These are phyloP conservation scores for Syngnathus scovelli DNA, from an alignment of 2,113 vertebrate genomes.

Conservation along the genomic window DNA sequence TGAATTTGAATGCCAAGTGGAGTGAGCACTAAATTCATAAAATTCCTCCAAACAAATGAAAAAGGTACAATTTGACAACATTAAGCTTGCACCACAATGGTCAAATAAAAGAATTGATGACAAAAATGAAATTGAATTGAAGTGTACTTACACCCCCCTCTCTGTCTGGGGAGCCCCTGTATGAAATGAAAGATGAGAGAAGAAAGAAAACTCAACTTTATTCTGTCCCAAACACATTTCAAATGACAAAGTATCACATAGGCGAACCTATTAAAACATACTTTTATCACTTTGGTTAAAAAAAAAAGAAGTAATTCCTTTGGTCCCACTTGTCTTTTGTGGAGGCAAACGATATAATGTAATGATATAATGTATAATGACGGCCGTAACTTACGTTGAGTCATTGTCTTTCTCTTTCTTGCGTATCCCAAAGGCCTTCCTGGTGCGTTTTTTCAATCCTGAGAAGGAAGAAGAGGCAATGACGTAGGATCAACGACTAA, in stretches of 20 bases:
- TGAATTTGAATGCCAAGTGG: neutral
- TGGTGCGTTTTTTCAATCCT: constrained; percentile 99
- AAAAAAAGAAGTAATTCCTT: constrained; percentile 11
- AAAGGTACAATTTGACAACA: neutral
- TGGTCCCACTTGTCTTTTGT: constrained; percentile 1
- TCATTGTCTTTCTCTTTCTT: constrained; percentile 99
- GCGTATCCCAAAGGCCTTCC: constrained; percentile 98
- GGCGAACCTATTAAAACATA: neutral
- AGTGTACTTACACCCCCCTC: constrained; percentile 88
- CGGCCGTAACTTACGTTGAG: constrained; percentile 79
- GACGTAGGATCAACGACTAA: too few relatives aligned
- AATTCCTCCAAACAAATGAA: neutral
- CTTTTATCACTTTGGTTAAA: neutral
- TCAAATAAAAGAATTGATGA: neutral
- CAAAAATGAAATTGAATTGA: neutral
- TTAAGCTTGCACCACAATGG: neutral
- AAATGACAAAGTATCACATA: constrained; percentile 1
- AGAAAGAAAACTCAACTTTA: neutral
- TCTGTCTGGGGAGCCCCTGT: constrained; percentile 93
- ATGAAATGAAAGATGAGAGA: constrained; percentile 33
- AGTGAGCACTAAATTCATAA: neutral
- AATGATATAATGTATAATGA: neutral
- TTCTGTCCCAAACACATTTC: neutral
- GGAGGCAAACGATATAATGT: neutral
- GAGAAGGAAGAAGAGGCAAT: constrained; percentile 30